phyloP scores from a whole-genome alignment of 2,888 invertebrate species.

The Polyommatus icarus region DNA sequence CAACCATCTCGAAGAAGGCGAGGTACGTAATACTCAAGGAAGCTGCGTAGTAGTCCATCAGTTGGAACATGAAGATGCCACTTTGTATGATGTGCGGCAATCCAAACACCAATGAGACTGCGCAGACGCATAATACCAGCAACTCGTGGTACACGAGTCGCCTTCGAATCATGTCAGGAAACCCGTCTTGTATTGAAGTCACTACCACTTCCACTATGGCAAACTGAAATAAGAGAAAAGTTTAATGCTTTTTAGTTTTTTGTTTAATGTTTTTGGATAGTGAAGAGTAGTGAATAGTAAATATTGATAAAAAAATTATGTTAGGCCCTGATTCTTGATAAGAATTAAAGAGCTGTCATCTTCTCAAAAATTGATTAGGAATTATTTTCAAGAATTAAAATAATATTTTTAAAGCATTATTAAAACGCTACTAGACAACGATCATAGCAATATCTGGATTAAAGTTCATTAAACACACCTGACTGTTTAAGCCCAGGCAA shows the following conservation, averaged over 20 bases:
- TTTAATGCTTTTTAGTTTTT: not conserved
- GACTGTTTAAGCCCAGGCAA: slow-evolving; percentile 92
- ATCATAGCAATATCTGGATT: not conserved
- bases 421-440: too few relatives aligned
- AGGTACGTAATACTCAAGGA: slow-evolving; percentile 94
- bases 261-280: not conserved
- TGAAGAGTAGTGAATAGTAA: not conserved
- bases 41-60: slow-evolving; percentile 96
- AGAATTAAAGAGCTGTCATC: too few relatives aligned
- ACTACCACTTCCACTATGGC: slow-evolving; percentile 97
- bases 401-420: too few relatives aligned
- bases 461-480: slow-evolving; percentile 76
- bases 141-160: slow-evolving; percentile 92
- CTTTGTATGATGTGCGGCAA: slow-evolving; percentile 94
- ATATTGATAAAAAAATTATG: too few relatives aligned
- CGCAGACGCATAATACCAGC: slow-evolving; percentile 90
- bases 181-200: slow-evolving; percentile 95
- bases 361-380: too few relatives aligned
- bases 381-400: too few relatives aligned
- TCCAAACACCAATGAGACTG: slow-evolving; percentile 90
- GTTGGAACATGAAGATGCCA: slow-evolving; percentile 94
- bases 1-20: slow-evolving; percentile 96
- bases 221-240: slow-evolving; percentile 82
- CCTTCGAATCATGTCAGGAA: slow-evolving; percentile 91
- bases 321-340: too few relatives aligned